These are phyloP conservation scores for Eublepharis macularius DNA, from an alignment of 2,113 vertebrate species.

Conservation along the genomic window DNA sequence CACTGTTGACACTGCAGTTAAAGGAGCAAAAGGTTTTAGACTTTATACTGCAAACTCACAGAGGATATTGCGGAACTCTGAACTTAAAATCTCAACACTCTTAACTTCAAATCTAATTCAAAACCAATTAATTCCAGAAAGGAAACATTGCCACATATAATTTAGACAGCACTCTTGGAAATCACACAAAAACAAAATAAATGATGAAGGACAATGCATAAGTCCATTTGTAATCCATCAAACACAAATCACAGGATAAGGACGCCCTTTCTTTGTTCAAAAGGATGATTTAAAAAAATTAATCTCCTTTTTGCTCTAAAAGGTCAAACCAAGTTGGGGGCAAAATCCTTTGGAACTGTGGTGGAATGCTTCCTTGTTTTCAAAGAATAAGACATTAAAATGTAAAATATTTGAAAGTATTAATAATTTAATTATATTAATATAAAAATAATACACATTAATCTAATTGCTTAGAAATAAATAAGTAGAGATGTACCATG, in stretches of 20 bases:
- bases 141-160: constrained; percentile 42
- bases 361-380: too few relatives aligned
- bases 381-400: too few relatives aligned
- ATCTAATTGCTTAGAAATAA: constrained; percentile 9
- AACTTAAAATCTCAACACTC: too few relatives aligned
- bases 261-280: not conserved
- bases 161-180: constrained; percentile 12
- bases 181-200: not conserved
- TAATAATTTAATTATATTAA: too few relatives aligned
- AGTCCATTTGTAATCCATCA: not conserved
- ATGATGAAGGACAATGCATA: too few relatives aligned
- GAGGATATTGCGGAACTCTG: constrained; percentile 22
- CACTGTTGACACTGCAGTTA: constrained; percentile 40
- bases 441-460: too few relatives aligned
- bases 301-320: too few relatives aligned
- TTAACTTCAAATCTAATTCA: not conserved
- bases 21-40: constrained; percentile 31
- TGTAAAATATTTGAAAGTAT: too few relatives aligned
- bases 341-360: not conserved
- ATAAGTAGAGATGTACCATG: not conserved
- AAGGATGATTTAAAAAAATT: too few relatives aligned
- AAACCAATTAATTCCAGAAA: constrained; percentile 55
- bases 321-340: too few relatives aligned
- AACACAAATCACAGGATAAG: not conserved
- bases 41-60: constrained; percentile 12